Percentiles rank a stretch among this genome's conserved stretches.
These are phyloP conservation scores for Bacillus rossius DNA, from an alignment of 1,140 invertebrate genomes.

Conservation along the genomic window DNA sequence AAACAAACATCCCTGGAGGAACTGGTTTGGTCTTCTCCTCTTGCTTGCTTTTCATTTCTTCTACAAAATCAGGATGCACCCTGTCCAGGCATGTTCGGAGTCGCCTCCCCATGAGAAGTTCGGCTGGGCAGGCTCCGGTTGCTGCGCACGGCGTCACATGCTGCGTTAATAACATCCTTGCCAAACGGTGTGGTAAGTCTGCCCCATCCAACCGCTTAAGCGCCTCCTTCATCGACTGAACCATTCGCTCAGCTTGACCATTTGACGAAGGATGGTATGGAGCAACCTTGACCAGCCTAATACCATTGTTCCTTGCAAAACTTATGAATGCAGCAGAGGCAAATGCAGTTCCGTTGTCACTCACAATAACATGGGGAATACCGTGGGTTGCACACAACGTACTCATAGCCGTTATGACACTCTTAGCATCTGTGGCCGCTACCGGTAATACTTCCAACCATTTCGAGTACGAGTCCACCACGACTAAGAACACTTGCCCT, in stretches of 20 bases:
- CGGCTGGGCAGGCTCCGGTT: too few relatives aligned
- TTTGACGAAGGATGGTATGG: slow-evolving; percentile 33
- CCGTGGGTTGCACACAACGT: neutral
- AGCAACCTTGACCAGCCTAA: slow-evolving; percentile 26
- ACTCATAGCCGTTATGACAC: neutral
- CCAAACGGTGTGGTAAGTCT: too few relatives aligned
- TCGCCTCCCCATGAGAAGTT: too few relatives aligned
- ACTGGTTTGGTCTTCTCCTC: neutral
- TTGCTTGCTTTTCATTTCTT: neutral
- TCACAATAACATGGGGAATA: neutral
- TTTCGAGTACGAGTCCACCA: slow-evolving; percentile 41
- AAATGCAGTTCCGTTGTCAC: neutral
- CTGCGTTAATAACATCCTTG: too few relatives aligned
- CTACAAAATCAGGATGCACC: too few relatives aligned
- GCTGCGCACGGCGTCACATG: too few relatives aligned
- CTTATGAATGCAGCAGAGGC: neutral
- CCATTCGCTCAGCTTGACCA: slow-evolving; percentile 30
- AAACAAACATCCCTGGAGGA: neutral
- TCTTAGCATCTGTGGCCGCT: neutral
- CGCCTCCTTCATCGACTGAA: slow-evolving; percentile 25
- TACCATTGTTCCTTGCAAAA: slow-evolving; percentile 21
- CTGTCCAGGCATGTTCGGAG: too few relatives aligned
- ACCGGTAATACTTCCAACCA: slow-evolving; percentile 38
- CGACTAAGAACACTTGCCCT: slow-evolving; percentile 36
- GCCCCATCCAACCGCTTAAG: neutral